These are phyloP conservation scores for Heterotilapia buettikoferi DNA, from an alignment of 2,113 vertebrate species.

Conservation along the genomic window DNA sequence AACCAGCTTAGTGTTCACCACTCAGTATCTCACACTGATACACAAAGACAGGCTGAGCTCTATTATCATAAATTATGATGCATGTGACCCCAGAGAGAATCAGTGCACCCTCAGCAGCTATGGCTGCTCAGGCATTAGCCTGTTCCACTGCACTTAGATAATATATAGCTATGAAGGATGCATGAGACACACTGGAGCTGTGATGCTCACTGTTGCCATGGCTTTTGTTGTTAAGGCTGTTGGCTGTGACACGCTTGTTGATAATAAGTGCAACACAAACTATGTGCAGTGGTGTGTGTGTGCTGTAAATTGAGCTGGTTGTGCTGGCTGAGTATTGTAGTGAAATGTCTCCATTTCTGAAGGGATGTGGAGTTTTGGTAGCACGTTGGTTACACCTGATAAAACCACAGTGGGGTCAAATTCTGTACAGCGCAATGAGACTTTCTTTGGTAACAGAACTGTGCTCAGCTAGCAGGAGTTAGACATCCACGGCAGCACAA, in stretches of 20 bases:
- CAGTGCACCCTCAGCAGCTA: not conserved
- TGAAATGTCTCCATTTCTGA: fast-evolving
- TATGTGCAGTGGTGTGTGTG: not conserved
- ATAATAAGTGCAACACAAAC: not conserved
- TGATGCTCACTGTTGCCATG: not conserved
- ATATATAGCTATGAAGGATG: not conserved
- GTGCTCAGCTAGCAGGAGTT: not conserved
- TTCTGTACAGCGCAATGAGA: not conserved
- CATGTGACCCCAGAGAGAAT: not conserved
- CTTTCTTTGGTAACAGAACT: not conserved
- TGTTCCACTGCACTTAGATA: not conserved
- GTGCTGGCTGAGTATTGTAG: not conserved
- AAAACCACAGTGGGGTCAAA: not conserved
- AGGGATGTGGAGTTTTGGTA: fast-evolving
- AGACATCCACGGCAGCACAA: not conserved
- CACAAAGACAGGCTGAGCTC: not conserved
- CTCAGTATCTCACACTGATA: not conserved
- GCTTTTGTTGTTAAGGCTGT: not conserved
- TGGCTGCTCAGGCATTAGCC: not conserved
- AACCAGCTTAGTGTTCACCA: not conserved
- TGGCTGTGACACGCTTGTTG: not conserved
- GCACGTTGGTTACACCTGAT: not conserved
- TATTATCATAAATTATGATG: not conserved
- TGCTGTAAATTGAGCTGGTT: not conserved
- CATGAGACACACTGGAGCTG: not conserved